Base-by-base conservation (phyloP, 1,140 invertebrate genomes). In the Bombus terrestris region DNA sequence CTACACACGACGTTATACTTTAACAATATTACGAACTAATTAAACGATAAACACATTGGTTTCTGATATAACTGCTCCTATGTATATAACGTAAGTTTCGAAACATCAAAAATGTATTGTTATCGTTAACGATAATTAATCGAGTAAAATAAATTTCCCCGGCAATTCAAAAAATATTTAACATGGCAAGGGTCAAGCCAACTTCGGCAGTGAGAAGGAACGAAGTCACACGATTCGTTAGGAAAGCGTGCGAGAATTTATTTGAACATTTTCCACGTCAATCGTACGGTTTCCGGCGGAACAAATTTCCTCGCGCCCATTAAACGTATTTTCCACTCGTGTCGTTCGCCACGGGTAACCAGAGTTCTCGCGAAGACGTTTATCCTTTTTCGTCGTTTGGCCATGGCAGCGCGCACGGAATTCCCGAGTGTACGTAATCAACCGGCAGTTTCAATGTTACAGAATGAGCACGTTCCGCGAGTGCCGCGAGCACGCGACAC, bases 381-480 rank as follows among this genome's bases (percentile, higher is more conserved):
- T 74, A 41, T 75, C 39, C 32, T 75, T 82, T 82, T 75, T 82
- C 57, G 57, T 43, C 28, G 47, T 81, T 68, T 73, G 68, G 37
- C n/a, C 47, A 8, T 6, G 3, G 18, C 39, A 15, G 71, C 18
- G 37, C 80, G 69, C 10, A 3, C 22, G 8, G 71, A 62, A 82
- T 75, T 73, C 39, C 64, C 71, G 71, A 82, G 80, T 37, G 80
- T 35, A 39, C 59, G 80, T 74, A 81, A 81, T 81, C 68, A 81
- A 72, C 12, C 15, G 32, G 32, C 9, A 75, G 53, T 82, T 75
- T 75, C 57, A 75, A 82, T 75, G 57, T 41, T 37, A 47, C 39
- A 37, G 71, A 75, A 82, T 35, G 39, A 74, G 57, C 41, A 78
- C 64, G 75, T 53, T 68, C 32, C 59, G 39, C 53, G 71, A 73